Base-by-base conservation (phyloP, 1,140 invertebrate species). In the Drosophila erecta region DNA sequence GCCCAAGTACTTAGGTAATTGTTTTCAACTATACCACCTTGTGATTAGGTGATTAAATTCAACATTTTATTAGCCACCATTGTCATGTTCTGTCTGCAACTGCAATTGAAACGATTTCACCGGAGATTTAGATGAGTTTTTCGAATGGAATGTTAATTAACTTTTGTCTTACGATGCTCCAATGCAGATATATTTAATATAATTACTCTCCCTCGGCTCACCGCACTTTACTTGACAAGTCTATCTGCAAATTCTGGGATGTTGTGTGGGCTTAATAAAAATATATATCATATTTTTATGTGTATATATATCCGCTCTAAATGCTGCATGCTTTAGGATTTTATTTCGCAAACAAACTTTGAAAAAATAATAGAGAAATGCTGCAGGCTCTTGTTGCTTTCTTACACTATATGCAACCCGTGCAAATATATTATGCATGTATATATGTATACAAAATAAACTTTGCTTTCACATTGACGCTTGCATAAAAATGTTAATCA, bases 391-490 rank as follows among this genome's bases (percentile, higher is more conserved):
- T 49, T 66, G 47, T 50, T 69, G 47, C 58, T 59, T 12, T 44
- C 20, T 69, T 60, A 44, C 51, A 47, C 50, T 65, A 61, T 70
- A 46, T 70, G 76, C 77, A 79, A 62, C 59, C 71, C 70, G 53
- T 84, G 79, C 83, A 76, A 54, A 80, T 80, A 84, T 76, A 84
- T 50, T 65, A 76, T 74, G 33, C 58, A 71, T 73, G 59, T 83
- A 61, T 80, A 76, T 70, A 58, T 79, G 65, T 83, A 83, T 77
- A 87, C 81, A 77, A 77, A 87, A 87, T 87, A 87, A 87, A 83
- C 59, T 83, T 89, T 79, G 79, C 65, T 87, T 89, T 87, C 83
- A 89, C 84, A 87, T 79, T 79, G 64, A 64, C 83, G 83, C 76
- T 89, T 83, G 79, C 83, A 70, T 73, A 79, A 83, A 87, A 87